Base-by-base conservation (phyloP, 2,797 vertebrate genomes). In the Melanotaenia parkinsoni region DNA sequence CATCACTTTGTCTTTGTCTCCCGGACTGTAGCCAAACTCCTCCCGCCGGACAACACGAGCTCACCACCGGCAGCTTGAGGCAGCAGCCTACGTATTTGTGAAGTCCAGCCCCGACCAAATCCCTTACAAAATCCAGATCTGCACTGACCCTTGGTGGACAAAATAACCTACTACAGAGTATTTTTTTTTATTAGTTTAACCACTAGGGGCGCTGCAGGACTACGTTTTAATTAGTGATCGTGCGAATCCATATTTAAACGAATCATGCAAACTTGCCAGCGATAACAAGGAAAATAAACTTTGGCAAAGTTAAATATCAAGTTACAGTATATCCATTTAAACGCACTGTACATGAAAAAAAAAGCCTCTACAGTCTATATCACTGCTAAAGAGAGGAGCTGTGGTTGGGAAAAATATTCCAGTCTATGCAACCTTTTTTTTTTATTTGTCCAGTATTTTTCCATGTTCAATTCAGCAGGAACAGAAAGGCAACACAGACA, bases 1-100 rank as follows among this genome's bases (percentile, higher is more conserved):
- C 82, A 72, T 86, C 80, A 61, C 63, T 80, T 77, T 1, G 81
- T 77, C 91, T 93, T 91, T 91, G 89, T 92, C 83, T 89, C 0
- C 60, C 35, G 67, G 78, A 74, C 76, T 51, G 74, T 22, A 58
- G 73, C 57, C 67, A 75, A 86, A 87, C 87, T 91, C 89, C 85
- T 75, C 83, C 92, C 84, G 89, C 73, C 45, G 79, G 61, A 73
- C 69, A 65, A 24, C 70, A 76, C 1, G 50, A 69, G 45, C 58
- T 38, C 59, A 58, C 53, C 28, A 62, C 80, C 40, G 50, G 64
- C 71, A 26, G 63, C 56, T 43, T 12, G 35, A 6, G 2, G 67
- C 24, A 35, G 37, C 32, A 26, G 54, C n/a, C 62, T 50, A 58
- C 66, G 68, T 74, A 65, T 43, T 9, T 22, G 16, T 57, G 38